Evolutionary conservation across 2,888 invertebrate species (phyloP), one percentile per base, ranked within the genome.

Genomic region (Peribatodes rhomboidaria): DNA sequence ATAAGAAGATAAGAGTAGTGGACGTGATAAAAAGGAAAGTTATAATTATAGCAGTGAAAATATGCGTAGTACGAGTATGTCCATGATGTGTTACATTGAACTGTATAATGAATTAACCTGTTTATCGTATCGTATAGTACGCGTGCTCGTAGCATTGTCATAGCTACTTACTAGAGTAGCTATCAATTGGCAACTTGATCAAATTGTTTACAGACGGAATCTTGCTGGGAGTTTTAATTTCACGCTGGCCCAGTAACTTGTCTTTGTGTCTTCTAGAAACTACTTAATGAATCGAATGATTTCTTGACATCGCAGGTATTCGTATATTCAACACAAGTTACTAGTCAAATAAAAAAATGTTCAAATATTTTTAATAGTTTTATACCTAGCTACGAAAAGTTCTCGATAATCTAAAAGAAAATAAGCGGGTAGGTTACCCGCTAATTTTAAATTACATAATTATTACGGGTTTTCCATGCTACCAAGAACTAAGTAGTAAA

Each of bases 121-220:
- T 46, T 56, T 46, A 56, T 18, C 14, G 46, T 46, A 31, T 7
- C 33, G 13, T 35, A 31, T 7, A 16, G 13, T 52, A n/a, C 35
- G n/a, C 52, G 3, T 37, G 37, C 18, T 16, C 18, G 18, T 37
- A 8, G n/a, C n/a, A n/a, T n/a, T 27, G 27, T 6, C 27, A 27
- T 27, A 27, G 27, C 6, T 27, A 27, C 3, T 27, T 50, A 14
- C 10, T 14, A 27, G 14, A 53, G 22, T 62, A 57, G 53, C 49
- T 50, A 67, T 70, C 75, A 71, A 81, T 78, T 77, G 78, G 69
- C 68, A 74, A 82, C 73, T 73, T 76, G 75, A 81, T 78, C 61
- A 77, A 73, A 61, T 76, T 79, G 80, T 82, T 83, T 80, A 81
- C 74, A 61, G 59, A 61, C 60, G 50, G 66, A 22, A 61, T 75